Percentiles rank a stretch among this genome's conserved stretches.
These are phyloP conservation scores for Petroica traversi DNA, from an alignment of 2,113 vertebrate genomes.

Conservation along the genomic window DNA sequence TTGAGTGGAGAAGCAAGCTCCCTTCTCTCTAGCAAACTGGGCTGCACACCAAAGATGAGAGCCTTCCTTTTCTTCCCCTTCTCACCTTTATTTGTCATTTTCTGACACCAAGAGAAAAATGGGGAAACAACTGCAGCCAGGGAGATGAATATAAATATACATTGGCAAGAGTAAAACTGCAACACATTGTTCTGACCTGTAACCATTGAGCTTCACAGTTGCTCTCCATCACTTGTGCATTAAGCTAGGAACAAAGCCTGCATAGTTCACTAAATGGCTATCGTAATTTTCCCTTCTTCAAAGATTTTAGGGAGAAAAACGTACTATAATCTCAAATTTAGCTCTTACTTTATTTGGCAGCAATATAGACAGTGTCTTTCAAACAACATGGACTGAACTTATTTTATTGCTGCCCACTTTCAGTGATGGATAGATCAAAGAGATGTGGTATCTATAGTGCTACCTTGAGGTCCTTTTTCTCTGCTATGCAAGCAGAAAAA, in stretches of 20 bases:
- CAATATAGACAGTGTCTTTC: background rate
- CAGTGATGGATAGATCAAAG: background rate
- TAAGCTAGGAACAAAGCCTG: background rate
- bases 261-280: background rate
- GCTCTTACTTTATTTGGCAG: background rate
- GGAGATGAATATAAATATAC: background rate
- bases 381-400: background rate
- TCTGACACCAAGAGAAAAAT: background rate
- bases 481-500: background rate
- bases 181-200: background rate
- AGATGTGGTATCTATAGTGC: background rate
- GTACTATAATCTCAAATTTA: background rate
- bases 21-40: background rate
- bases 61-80: background rate
- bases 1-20: background rate
- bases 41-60: background rate
- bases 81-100: background rate
- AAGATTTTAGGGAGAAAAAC: background rate
- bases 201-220: background rate
- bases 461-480: background rate
- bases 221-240: background rate
- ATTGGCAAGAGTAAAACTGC: background rate
- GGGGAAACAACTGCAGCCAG: background rate
- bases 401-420: background rate
- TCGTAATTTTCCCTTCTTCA: background rate